Percentiles rank a stretch among this genome's conserved stretches.
Evolutionary conservation across 2,888 invertebrate species (phyloP).

Genomic region (Callyntrura sp.): DNA sequence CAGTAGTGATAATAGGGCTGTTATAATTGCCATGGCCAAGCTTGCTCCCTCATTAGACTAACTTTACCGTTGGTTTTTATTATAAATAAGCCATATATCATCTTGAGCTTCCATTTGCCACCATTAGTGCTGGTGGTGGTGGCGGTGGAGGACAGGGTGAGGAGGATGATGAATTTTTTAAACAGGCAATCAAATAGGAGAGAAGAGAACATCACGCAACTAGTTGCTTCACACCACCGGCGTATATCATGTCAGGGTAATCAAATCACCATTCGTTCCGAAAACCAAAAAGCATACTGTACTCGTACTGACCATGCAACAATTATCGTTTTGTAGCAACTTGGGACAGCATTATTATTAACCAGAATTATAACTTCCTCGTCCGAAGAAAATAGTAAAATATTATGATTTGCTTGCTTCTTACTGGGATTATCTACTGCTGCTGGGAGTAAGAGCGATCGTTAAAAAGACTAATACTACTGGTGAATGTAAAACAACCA

Average conservation of each 20-base stretch:
- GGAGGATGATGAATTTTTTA: not conserved
- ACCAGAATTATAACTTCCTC: not conserved
- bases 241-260: not conserved
- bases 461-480: conserved; percentile 26
- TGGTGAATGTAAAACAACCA: not conserved
- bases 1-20: conserved; percentile 14
- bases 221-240: not conserved
- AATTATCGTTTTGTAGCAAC: not conserved
- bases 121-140: not conserved
- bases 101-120: not conserved
- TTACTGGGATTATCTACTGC: not conserved
- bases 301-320: not conserved
- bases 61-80: conserved; percentile 52
- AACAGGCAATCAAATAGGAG: not conserved
- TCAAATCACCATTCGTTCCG: not conserved
- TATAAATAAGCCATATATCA: conserved; percentile 55
- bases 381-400: not conserved
- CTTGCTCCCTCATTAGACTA: conserved; percentile 56
- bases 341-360: not conserved
- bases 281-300: conserved; percentile 1
- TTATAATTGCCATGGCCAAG: conserved; percentile 55
- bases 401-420: conserved; percentile 4
- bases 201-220: not conserved
- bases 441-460: not conserved
- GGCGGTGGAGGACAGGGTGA: not conserved